Conservation (phyloP, 1,140 invertebrate species). For the Phymastichus coffea region DNA sequence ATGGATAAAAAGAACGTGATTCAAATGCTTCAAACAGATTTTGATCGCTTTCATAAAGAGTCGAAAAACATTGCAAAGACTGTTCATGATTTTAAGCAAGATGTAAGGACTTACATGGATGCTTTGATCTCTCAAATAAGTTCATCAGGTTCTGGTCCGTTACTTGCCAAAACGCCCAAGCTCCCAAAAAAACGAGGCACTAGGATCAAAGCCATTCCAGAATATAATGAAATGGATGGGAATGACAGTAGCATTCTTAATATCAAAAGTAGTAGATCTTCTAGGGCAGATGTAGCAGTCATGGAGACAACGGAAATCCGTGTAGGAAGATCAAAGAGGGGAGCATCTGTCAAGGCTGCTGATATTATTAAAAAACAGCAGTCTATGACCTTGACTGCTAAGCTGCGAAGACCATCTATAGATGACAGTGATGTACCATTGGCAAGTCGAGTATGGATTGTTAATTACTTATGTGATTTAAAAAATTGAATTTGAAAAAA, state of each 20-base stretch:
- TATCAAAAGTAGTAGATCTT: not conserved
- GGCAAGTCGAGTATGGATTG: not conserved
- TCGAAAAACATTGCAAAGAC: conserved; percentile 22
- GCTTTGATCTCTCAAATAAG: conserved; percentile 35
- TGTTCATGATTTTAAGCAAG: conserved; percentile 15
- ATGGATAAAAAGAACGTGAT: conserved; percentile 24
- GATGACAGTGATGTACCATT: conserved; percentile 1
- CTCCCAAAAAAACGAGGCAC: conserved; percentile 33
- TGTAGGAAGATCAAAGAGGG: conserved; percentile 29
- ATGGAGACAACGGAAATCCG: conserved; percentile 8
- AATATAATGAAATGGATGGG: conserved; percentile 32
- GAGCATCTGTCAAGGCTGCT: conserved; percentile 41
- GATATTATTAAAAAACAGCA: conserved; percentile 44
- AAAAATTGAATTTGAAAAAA: not conserved
- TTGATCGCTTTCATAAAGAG: conserved; percentile 16
- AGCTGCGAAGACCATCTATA: conserved; percentile 32
- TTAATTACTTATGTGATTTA: not conserved
- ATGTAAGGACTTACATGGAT: conserved; percentile 24
- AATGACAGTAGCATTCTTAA: not conserved
- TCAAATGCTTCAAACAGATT: conserved; percentile 13
- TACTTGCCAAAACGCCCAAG: conserved; percentile 49
- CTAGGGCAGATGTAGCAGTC: not conserved
- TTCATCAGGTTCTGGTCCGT: conserved; percentile 30
- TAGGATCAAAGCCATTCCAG: conserved; percentile 47
- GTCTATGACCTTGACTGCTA: conserved; percentile 24